Evolutionary conservation across 2,113 vertebrate genomes (phyloP), one percentile per base, ranked within the genome.

Genomic region (Sisor rabdophorus): DNA sequence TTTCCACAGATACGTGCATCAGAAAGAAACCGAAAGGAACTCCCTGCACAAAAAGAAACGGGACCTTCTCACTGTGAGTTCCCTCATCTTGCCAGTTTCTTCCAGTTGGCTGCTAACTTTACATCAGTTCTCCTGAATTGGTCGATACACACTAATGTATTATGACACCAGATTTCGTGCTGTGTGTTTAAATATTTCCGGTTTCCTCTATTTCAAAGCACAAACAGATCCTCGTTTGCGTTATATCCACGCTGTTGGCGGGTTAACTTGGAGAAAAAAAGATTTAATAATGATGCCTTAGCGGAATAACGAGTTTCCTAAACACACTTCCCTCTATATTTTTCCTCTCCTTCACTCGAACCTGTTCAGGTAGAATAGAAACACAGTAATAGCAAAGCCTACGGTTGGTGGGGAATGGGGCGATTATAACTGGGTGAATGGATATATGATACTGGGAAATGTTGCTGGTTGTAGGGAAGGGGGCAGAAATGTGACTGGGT

Each of bases 171-270:
- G 61, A 28, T 32, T 50, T 73, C 30, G 53, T 40, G 63, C 15
- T 22, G 24, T 22, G 22, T 13, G 40, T 53, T 76, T 80, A 77
- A 81, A 83, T 86, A 86, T 86, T 84, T 79, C 32, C 85, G 30
- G 44, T 32, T 32, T 64, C n/a, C 32, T 2, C 44, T 2, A 20
- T 68, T 28, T 9, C 16, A 16, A 20, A 50, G n/a, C 50, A 22
- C 44, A 68, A 16, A 2, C 22, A 28, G 12, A 19, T 68, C 47
- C 44, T 7, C 15, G 50, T 50, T 50, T 50, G 22, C 47, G 26
- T 26, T 24, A 22, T 3, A 48, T 67, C 12, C n/a, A 61, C 59
- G 20, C 61, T 64, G 61, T 40, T 40, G n/a, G 19, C 61, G 22
- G 32, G 32, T 64, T 10, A 63, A 11, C 56, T 59, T 59, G 59